Conservation (phyloP, 2,797 vertebrate species). For the Phyllotis vaccarum region DNA sequence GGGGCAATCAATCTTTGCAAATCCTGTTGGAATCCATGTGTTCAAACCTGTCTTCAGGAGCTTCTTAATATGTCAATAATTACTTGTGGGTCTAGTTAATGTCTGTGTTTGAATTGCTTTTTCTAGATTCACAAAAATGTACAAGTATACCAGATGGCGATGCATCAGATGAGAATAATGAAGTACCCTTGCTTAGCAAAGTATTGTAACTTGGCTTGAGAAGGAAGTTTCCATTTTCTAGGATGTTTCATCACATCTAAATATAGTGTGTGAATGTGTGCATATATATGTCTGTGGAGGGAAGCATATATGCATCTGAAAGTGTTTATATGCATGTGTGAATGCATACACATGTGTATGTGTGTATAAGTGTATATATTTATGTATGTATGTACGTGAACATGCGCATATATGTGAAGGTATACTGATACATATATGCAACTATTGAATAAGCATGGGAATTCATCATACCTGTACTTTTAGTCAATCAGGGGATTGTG, state of each 20-base stretch:
- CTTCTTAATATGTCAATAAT: conserved; percentile 72
- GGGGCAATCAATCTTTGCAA: conserved; percentile 68
- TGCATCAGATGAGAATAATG: conserved; percentile 72
- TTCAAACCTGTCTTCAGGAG: conserved; percentile 78
- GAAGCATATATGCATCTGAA: background rate
- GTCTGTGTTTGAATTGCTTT: conserved; percentile 69
- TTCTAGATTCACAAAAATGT: conserved; percentile 76
- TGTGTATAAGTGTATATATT: background rate
- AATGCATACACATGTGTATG: background rate
- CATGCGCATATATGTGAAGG: background rate
- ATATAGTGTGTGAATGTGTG: background rate
- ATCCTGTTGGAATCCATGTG: conserved; percentile 68
- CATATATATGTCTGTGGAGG: background rate
- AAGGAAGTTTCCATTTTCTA: conserved; percentile 63
- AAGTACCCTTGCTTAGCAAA: conserved; percentile 71
- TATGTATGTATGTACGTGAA: background rate
- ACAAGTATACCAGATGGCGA: conserved; percentile 72
- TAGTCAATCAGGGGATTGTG: background rate
- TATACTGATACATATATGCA: background rate
- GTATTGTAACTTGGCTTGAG: conserved; percentile 68
- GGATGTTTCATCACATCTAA: conserved; percentile 57
- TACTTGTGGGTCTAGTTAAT: conserved; percentile 71
- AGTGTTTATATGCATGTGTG: background rate
- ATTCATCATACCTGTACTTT: background rate
- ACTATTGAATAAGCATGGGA: background rate